phyloP scores from a whole-genome alignment of 2,888 invertebrate genomes.

The Acronicta psi region DNA sequence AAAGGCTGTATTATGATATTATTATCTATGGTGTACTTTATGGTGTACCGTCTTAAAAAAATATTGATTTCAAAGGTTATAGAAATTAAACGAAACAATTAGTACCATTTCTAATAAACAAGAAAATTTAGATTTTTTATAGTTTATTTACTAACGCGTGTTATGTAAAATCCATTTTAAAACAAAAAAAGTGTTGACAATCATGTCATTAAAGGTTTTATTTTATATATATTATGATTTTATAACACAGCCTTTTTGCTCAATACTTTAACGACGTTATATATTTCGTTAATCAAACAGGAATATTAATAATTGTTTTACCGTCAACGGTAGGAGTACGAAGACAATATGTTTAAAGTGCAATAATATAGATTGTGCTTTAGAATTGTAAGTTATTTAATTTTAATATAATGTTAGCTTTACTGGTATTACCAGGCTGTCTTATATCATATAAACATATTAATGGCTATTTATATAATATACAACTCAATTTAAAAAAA shows the following conservation, averaged over 20 bases:
- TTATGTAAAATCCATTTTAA: too few relatives aligned
- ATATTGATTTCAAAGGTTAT: neutral
- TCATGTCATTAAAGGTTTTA: conserved; percentile 1
- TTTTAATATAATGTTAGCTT: conserved; percentile 57
- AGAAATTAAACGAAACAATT: neutral
- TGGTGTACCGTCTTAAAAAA: too few relatives aligned
- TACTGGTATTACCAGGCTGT: conserved; percentile 62
- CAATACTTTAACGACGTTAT: conserved; percentile 26
- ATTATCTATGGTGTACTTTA: conserved; percentile 3
- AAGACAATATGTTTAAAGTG: conserved; percentile 76
- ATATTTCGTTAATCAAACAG: conserved; percentile 35
- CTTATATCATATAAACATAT: conserved; percentile 56
- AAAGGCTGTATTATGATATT: conserved; percentile 59
- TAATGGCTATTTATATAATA: conserved; percentile 47
- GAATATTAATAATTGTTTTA: conserved; percentile 45
- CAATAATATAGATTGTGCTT: conserved; percentile 75
- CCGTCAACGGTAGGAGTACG: conserved; percentile 54
- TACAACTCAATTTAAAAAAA: conserved; percentile 38
- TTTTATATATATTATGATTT: conserved; percentile 2
- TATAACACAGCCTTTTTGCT: conserved; percentile 59
- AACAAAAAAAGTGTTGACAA: neutral
- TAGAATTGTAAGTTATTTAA: conserved; percentile 60
- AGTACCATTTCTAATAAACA: too few relatives aligned
- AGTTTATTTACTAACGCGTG: too few relatives aligned
- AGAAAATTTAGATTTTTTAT: too few relatives aligned